Evolutionary conservation across 2,797 vertebrate genomes (phyloP), one percentile per base, ranked within the genome.

Genomic region (Anolis apletophallus): DNA sequence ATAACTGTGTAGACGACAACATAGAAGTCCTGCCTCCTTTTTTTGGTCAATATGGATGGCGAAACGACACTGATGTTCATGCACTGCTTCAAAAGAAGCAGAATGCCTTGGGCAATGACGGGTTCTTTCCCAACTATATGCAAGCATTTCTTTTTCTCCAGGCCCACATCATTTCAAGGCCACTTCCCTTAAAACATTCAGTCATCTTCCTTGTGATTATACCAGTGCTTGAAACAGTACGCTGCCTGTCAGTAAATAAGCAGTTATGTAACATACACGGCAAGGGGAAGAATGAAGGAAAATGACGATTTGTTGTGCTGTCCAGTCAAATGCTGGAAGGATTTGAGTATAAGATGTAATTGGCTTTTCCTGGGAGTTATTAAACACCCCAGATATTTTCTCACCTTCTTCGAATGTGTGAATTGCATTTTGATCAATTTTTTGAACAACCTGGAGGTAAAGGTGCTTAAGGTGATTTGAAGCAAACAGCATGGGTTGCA

Each of bases 401-500:
- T 93, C 85, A 69, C 85, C 76, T 88, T 89, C 34, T 76, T 68
- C 69, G 46, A 86, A 84, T 46, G 26, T 89, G 79, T 77, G 87
- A 92, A 91, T 64, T 76, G 77, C 88, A 92, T 90, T 88, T 78
- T 40, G 84, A 93, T 91, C 77, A 84, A 29, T 90, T 88, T 69
- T 81, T 87, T 64, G 36, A 81, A 90, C 21, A 86, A 6, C 55
- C 52, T 85, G 64, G 36, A 85, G 85, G 85, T 87, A 54, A 68
- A 29, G 17, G 77, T 75, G 81, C 80, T 46, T 52, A 75, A n/a
- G 68, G 46, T 85, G 69, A 1, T 14, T 61, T 85, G 84, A 57
- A 76, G 77, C 36, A 21, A 34, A 17, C 46, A 16, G 16, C 76
- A 54, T 64, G 11, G 8, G 26, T 34, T 85, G 11, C 64, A 89